Base-by-base conservation (phyloP, 2,113 vertebrate species). In the Meleagris gallopavo region DNA sequence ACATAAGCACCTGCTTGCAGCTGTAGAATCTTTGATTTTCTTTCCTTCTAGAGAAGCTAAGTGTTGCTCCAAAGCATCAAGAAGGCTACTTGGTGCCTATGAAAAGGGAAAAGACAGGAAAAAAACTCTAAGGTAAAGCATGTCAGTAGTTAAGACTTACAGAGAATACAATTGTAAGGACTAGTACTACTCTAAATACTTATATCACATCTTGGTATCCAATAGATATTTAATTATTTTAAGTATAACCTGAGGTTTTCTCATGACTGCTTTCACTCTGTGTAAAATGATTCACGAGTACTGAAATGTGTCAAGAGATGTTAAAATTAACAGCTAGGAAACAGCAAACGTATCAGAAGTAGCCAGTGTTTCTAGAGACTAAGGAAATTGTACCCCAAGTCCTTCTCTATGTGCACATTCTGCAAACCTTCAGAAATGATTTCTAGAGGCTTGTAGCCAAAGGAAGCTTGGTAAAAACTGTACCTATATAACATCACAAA, bases 11-110 rank as follows among this genome's bases (percentile, higher is more conserved):
- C 99, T 99, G 99, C 99, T 99, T 97, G 99, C 99, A 95, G 99
- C 99, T 74, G 99, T 99, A 79, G 99, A 99, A 96, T 99, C 99
- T 98, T 99, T 99, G 86, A 99, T 99, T 97, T 99, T 99, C 96
- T 99, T 99, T 96, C 99, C 99, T 97, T 99, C 99, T 96, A 99
- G 98, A 95, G 99, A 99, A 96, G 98, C 99, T 98, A 99, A 98
- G 96, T 99, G 99, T 85, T 99, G 99, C 97, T 99, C 99, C 97
- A 99, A 98, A 97, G 99, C 99, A 98, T 99, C 99, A 77, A 99
- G 98, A 85, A 99, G 99, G 97, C 99, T 99, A 97, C 99, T 99
- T 3, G 99, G 99, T 94, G 99, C 99, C 99, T 99, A 92, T 41
- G 96, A 96, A 96, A 71, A 4, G 3, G 36, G 11, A 87, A 90